These are phyloP conservation scores for Acropora tenuis DNA, from an alignment of 64 coral and sea anemone genomes.

Conservation along the genomic window DNA sequence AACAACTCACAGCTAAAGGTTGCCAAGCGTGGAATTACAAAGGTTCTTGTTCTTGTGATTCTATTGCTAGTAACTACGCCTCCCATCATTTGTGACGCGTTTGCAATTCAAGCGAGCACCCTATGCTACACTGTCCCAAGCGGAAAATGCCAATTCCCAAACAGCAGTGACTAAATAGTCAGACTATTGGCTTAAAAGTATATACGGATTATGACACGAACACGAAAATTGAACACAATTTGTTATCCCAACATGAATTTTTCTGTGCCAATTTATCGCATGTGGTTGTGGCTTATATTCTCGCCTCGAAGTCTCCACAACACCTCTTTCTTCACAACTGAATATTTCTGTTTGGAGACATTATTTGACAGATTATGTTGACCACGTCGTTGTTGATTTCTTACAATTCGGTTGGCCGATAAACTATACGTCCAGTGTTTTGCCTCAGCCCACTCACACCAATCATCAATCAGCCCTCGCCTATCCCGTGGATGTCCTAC, in stretches of 20 bases:
- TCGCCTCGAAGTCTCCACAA: neutral
- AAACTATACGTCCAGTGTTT: neutral
- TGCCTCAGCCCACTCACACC: neutral
- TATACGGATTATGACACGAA: neutral
- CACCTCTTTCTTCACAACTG: constrained; percentile 9
- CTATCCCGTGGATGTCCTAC: constrained; percentile 11
- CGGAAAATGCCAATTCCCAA: constrained; percentile 4
- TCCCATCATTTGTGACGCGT: neutral
- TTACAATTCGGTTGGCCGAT: constrained; percentile 38
- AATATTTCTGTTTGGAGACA: constrained; percentile 22
- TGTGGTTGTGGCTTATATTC: constrained; percentile 14
- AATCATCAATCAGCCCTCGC: constrained; percentile 26
- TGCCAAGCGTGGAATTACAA: constrained; percentile 39
- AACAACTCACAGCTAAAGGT: neutral
- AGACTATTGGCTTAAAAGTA: neutral
- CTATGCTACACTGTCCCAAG: constrained; percentile 33
- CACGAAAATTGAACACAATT: neutral
- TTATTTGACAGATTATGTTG: constrained; percentile 25
- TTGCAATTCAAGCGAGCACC: constrained; percentile 25
- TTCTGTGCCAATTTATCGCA: neutral
- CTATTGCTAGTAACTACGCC: neutral
- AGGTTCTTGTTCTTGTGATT: constrained; percentile 19
- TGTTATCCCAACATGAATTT: neutral
- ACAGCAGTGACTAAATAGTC: neutral
- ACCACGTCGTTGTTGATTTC: constrained; percentile 35